These are phyloP conservation scores for Myrmecobius fasciatus DNA, from an alignment of 2,113 vertebrate species.

Conservation along the genomic window DNA sequence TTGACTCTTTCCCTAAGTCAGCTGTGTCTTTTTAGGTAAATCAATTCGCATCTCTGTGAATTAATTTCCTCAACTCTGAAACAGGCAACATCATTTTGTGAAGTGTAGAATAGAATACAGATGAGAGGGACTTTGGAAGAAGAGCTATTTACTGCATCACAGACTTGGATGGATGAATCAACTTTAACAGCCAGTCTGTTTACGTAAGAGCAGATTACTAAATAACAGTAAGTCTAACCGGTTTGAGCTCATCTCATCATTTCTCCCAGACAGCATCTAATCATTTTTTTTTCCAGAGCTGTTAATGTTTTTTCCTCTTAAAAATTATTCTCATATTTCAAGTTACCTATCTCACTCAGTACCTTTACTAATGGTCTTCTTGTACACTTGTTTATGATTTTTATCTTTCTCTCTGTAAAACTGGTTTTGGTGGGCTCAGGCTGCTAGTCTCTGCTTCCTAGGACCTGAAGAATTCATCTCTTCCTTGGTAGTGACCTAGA, in stretches of 20 bases:
- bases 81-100: not conserved
- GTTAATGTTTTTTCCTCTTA: conserved; percentile 15
- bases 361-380: not conserved
- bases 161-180: conserved; percentile 44
- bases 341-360: not conserved
- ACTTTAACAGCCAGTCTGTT: conserved; percentile 62
- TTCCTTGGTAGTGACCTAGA: not conserved
- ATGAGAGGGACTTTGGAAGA: conserved; percentile 32
- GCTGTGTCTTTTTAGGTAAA: not conserved
- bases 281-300: conserved; percentile 55
- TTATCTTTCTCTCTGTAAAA: not conserved
- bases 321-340: not conserved
- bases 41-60: not conserved
- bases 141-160: not conserved
- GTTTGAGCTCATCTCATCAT: conserved; percentile 58
- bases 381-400: not conserved
- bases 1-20: not conserved
- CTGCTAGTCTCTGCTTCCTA: not conserved
- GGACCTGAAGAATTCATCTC: not conserved
- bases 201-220: conserved; percentile 54
- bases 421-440: not conserved
- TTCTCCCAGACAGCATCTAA: conserved; percentile 74
- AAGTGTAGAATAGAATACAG: not conserved
- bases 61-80: not conserved
- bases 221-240: conserved; percentile 62